Percentiles rank a stretch among this genome's conserved stretches.
Evolutionary conservation across 1,140 invertebrate species (phyloP).

Genomic region (Plodia interpunctella): DNA sequence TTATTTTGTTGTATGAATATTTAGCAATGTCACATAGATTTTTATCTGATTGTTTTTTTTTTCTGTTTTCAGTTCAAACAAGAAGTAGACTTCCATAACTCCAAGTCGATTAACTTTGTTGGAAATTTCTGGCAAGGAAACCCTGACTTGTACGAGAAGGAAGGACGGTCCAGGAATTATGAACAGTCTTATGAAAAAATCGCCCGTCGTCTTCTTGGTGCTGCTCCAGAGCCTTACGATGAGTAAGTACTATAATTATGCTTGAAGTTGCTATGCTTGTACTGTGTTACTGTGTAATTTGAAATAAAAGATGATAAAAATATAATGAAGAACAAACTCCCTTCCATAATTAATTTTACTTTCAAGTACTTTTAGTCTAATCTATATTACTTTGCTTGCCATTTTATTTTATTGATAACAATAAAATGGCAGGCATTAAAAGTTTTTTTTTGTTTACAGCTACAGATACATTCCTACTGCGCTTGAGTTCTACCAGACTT

Average conservation of each 20-base stretch:
- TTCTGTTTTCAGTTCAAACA: constrained; percentile 47
- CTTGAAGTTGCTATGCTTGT: no score
- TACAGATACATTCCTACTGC: constrained; percentile 69
- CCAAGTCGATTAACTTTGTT: constrained; percentile 78
- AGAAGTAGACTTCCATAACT: constrained; percentile 67
- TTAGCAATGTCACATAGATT: neutral
- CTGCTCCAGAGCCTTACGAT: constrained; percentile 37
- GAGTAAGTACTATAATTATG: constrained; percentile 47
- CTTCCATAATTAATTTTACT: no score
- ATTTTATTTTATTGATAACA: no score
- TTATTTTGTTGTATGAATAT: neutral
- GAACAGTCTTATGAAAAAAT: constrained; percentile 77
- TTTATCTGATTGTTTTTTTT: neutral
- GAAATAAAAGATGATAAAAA: no score
- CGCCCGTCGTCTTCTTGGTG: constrained; percentile 69
- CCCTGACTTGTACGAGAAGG: constrained; percentile 78
- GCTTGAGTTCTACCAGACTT: constrained; percentile 78
- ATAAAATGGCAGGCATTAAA: neutral
- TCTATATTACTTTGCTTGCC: no score
- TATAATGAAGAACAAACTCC: no score
- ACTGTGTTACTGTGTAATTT: no score
- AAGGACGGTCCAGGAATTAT: constrained; percentile 76
- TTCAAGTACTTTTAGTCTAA: no score
- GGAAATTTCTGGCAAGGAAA: constrained; percentile 84
- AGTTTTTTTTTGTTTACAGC: constrained; percentile 32